Conservation (phyloP, 2,888 invertebrate genomes). For the Eurytoma adleriae region DNA sequence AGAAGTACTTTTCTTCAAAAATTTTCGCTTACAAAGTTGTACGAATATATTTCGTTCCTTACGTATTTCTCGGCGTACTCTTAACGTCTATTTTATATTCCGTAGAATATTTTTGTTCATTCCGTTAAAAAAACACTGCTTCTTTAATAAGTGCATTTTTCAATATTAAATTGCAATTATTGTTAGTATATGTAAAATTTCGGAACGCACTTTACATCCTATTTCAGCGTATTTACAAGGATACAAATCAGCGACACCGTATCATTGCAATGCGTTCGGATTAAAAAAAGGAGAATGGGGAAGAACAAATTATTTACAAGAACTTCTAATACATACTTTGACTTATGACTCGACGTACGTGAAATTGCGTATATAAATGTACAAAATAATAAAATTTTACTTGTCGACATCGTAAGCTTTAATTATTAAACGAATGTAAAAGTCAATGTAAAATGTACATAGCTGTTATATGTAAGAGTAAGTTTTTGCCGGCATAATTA, state of each 20-base stretch:
- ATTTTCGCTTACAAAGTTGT: neutral
- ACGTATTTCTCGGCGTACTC: neutral
- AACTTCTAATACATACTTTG: constrained; percentile 28
- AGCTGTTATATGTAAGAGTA: constrained; percentile 7
- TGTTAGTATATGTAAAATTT: constrained; percentile 20
- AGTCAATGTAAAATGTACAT: neutral
- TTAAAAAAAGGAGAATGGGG: constrained; percentile 6
- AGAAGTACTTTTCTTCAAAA: neutral
- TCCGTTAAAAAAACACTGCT: neutral
- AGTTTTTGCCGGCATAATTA: neutral
- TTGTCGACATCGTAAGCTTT: constrained; percentile 21
- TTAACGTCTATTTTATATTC: constrained; percentile 1
- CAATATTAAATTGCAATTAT: neutral
- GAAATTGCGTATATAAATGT: constrained; percentile 38
- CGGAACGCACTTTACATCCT: neutral
- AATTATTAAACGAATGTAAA: constrained; percentile 6
- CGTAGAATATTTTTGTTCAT: constrained; percentile 19
- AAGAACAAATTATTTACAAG: constrained; percentile 46
- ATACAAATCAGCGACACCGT: neutral
- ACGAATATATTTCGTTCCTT: neutral
- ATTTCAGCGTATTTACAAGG: constrained; percentile 32
- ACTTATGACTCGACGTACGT: constrained; percentile 43
- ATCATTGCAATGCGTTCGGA: constrained; percentile 9
- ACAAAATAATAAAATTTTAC: constrained; percentile 32
- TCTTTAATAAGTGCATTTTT: neutral